These are phyloP conservation scores for Tetrax tetrax DNA, from an alignment of 2,113 vertebrate genomes.

Conservation along the genomic window DNA sequence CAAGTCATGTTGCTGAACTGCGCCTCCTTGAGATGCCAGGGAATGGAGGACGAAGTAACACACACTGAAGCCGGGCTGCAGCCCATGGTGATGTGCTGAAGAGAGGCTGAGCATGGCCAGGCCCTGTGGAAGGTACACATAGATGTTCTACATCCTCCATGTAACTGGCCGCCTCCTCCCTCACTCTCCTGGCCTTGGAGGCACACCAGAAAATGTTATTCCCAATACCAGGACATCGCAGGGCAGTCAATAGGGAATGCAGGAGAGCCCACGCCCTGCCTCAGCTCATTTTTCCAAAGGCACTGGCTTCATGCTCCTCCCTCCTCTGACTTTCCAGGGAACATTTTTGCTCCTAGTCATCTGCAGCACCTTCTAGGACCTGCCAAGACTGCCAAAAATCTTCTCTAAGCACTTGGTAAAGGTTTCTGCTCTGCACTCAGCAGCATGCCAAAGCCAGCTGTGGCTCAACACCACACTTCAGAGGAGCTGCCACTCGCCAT, in stretches of 20 bases:
- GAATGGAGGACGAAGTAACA: not conserved
- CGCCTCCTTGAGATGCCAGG: not conserved
- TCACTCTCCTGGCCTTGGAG: accelerated
- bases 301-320: accelerated
- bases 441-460: accelerated
- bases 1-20: not conserved
- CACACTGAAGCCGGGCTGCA: not conserved
- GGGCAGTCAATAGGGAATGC: not conserved
- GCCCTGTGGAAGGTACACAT: no score
- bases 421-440: not conserved
- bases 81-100: accelerated
- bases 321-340: not conserved
- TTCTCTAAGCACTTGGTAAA: not conserved
- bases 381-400: not conserved
- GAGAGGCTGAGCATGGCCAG: not conserved
- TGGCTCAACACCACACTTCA: not conserved
- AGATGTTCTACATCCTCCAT: accelerated
- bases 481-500: not conserved
- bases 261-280: not conserved
- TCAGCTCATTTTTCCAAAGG: not conserved
- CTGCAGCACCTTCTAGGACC: not conserved
- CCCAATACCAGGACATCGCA: accelerated
- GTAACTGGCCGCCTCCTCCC: accelerated
- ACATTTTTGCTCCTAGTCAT: not conserved
- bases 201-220: not conserved